Conservation (phyloP, 2,797 vertebrate species). For the Podargus strigoides region DNA sequence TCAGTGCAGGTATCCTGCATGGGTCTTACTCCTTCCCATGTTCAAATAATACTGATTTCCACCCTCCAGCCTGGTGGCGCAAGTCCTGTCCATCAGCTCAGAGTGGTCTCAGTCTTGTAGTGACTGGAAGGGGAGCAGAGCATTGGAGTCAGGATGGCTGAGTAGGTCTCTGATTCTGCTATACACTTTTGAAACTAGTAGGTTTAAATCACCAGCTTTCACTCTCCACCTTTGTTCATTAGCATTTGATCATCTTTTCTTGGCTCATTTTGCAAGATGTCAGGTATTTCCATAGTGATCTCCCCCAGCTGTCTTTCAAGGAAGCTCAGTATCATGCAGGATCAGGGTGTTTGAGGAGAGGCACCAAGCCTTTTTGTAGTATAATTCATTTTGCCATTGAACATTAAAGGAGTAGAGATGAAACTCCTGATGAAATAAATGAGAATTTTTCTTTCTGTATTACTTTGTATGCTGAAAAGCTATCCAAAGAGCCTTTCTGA, state of each 20-base stretch:
- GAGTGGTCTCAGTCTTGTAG: neutral
- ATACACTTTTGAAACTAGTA: neutral
- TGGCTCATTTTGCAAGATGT: neutral
- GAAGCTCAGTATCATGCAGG: neutral
- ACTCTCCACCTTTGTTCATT: neutral
- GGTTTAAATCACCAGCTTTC: neutral
- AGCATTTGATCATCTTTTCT: neutral
- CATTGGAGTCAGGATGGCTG: neutral
- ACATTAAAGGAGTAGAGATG: constrained; percentile 15
- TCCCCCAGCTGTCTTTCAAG: neutral
- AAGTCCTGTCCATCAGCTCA: neutral
- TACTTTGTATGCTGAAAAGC: constrained; percentile 35
- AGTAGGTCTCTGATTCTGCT: neutral
- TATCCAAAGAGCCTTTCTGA: constrained; percentile 21
- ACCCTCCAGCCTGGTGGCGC: neutral
- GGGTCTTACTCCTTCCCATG: neutral
- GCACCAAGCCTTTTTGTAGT: constrained; percentile 4
- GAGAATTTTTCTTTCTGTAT: neutral
- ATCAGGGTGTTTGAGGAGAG: constrained; percentile 1
- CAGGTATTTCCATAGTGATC: neutral
- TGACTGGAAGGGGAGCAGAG: neutral
- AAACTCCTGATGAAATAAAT: constrained; percentile 50
- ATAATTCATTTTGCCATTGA: constrained; percentile 9
- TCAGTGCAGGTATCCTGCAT: neutral
- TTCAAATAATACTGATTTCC: neutral